phyloP scores from a whole-genome alignment of 2,888 invertebrate genomes.

The Chaetoderma sp. region DNA sequence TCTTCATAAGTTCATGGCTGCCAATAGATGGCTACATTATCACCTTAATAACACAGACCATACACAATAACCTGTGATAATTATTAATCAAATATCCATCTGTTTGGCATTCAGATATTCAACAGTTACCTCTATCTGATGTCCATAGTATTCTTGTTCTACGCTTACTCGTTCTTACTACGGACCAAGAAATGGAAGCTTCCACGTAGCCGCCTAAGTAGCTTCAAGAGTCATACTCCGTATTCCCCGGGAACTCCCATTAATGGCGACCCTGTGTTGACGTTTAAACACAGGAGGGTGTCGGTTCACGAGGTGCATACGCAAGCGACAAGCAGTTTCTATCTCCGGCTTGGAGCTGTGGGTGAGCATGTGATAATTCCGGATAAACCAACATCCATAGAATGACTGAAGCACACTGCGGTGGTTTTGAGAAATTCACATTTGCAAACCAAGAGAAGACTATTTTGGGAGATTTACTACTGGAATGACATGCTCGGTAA shows the following conservation, averaged over 20 bases:
- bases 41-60: no score
- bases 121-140: constrained; percentile 61
- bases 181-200: constrained; percentile 73
- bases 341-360: constrained; percentile 61
- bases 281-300: constrained; percentile 1
- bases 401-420: no score
- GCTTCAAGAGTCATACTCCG: not conserved
- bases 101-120: constrained; percentile 66
- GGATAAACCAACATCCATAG: no score
- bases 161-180: constrained; percentile 60
- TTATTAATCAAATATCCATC: not conserved
- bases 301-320: constrained; percentile 11
- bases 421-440: no score
- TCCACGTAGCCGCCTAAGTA: not conserved
- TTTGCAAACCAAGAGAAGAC: no score
- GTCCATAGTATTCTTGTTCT: constrained; percentile 58
- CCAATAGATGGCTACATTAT: no score
- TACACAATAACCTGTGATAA: no score
- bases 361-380: constrained; percentile 34
- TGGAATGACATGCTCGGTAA: no score
- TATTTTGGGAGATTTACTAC: no score
- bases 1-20: no score
- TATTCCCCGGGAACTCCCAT: no score
- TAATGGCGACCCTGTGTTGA: not conserved
- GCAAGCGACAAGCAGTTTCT: constrained; percentile 65